Percentiles rank a stretch among this genome's conserved stretches.
These are phyloP conservation scores for Elephas maximus DNA, from an alignment of 2,113 vertebrate species.

Conservation along the genomic window DNA sequence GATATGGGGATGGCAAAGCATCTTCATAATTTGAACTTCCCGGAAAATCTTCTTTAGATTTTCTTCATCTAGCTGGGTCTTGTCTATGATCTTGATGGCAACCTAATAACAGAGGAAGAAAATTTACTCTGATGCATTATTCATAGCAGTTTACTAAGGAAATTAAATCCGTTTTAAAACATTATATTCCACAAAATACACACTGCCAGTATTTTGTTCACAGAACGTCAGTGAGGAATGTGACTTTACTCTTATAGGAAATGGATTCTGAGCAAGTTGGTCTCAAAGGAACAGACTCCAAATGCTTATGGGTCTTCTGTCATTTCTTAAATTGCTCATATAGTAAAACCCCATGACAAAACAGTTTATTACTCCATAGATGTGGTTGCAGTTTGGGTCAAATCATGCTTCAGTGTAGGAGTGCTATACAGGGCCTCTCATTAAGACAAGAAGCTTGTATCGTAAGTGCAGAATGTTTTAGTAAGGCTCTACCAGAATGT, in stretches of 20 bases:
- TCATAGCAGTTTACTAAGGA: slow-evolving; percentile 60
- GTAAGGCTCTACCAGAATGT: background rate
- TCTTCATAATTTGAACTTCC: slow-evolving; percentile 99
- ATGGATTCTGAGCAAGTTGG: slow-evolving; percentile 34
- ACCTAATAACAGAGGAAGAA: slow-evolving; percentile 89
- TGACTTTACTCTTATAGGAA: slow-evolving; percentile 47
- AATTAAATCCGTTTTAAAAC: slow-evolving; percentile 68
- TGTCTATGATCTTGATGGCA: slow-evolving; percentile 99
- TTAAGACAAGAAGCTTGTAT: background rate
- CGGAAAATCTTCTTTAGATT: slow-evolving; percentile 99
- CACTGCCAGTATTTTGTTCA: slow-evolving; percentile 33
- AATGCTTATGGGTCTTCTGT: slow-evolving; percentile 27
- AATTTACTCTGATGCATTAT: slow-evolving; percentile 10
- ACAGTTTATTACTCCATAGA: background rate
- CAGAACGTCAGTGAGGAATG: slow-evolving; percentile 47
- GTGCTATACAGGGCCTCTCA: background rate
- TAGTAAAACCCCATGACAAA: slow-evolving; percentile 16
- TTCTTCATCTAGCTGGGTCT: slow-evolving; percentile 98
- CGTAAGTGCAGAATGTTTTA: background rate
- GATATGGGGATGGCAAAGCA: slow-evolving; percentile 99
- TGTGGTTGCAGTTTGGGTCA: background rate
- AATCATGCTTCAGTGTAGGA: background rate
- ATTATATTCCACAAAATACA: slow-evolving; percentile 46
- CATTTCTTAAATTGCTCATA: slow-evolving; percentile 9
- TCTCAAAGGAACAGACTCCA: slow-evolving; percentile 54